These are phyloP conservation scores for Danio jaintianensis DNA, from an alignment of 2,797 vertebrate species.

Conservation along the genomic window DNA sequence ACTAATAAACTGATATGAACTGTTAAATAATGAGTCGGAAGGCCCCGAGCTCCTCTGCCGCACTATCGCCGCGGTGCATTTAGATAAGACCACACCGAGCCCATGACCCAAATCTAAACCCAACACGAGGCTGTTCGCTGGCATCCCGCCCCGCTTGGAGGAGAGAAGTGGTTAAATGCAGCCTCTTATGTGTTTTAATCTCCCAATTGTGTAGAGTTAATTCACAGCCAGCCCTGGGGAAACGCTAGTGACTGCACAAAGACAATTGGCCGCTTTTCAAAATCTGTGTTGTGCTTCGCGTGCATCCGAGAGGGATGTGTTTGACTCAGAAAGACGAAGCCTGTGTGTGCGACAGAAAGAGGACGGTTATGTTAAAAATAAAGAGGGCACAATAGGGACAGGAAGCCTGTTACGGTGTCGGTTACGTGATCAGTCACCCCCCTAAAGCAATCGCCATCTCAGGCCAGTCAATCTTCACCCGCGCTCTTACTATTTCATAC, in stretches of 20 bases:
- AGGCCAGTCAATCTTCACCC: conserved; percentile 58
- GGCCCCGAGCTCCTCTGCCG: conserved; percentile 23
- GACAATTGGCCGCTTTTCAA: conserved; percentile 59
- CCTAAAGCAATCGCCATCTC: conserved; percentile 56
- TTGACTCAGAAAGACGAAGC: conserved; percentile 6
- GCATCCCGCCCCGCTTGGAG: background rate
- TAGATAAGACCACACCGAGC: conserved; percentile 43
- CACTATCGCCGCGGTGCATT: background rate
- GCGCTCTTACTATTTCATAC: conserved; percentile 50
- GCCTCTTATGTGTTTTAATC: conserved; percentile 61
- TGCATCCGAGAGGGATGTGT: conserved; percentile 43
- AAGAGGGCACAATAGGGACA: conserved; percentile 23
- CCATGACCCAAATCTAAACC: conserved; percentile 43
- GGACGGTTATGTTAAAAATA: conserved; percentile 31
- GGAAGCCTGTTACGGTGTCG: conserved; percentile 41
- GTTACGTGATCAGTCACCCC: conserved; percentile 53
- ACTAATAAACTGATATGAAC: conserved; percentile 59
- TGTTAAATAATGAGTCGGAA: conserved; percentile 55
- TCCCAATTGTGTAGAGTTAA: conserved; percentile 60
- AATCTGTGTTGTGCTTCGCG: conserved; percentile 35
- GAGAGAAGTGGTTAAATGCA: conserved; percentile 55
- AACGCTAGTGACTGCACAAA: conserved; percentile 50
- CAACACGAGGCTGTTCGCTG: conserved; percentile 33
- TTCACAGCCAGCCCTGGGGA: conserved; percentile 51
- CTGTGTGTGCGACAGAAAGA: background rate